A percentile compares a stretch with the other conserved stretches of the same genome.
Evolutionary conservation across 2,113 vertebrate genomes (phyloP).

Genomic region (Alosa alosa): DNA sequence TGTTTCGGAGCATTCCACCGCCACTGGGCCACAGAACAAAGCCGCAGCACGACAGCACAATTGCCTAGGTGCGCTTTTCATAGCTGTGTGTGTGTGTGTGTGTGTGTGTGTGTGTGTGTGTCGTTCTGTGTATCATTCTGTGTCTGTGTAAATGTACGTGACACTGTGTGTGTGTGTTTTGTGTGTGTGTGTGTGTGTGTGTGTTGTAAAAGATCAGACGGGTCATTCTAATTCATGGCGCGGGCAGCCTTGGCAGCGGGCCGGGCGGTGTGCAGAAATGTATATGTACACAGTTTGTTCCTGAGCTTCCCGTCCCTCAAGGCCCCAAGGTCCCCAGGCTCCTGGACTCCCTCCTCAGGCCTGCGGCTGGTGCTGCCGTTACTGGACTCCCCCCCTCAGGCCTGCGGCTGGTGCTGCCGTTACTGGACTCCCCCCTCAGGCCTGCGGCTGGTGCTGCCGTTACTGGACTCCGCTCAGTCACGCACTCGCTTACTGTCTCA

Average conservation of each 20-base stretch:
- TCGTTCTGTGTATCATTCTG: background rate
- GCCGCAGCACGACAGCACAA: conserved; percentile 1
- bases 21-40: background rate
- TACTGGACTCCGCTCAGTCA: background rate
- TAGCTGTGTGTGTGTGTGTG: background rate
- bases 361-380: background rate
- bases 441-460: background rate
- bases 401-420: background rate
- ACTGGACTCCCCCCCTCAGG: background rate
- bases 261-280: conserved; percentile 55
- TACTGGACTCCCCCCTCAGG: background rate
- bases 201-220: conserved; percentile 3
- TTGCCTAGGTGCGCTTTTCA: background rate
- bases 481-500: too few species aligned
- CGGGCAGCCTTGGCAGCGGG: background rate
- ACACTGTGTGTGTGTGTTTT: background rate
- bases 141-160: background rate
- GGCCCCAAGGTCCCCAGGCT: background rate
- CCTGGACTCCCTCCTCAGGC: background rate
- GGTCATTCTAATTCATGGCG: conserved; percentile 23
- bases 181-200: background rate
- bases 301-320: conserved; percentile 59
- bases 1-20: background rate
- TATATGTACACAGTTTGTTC: conserved; percentile 71
- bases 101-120: background rate